These are phyloP conservation scores for Tachuris rubrigastra DNA, from an alignment of 2,113 vertebrate species.

Conservation along the genomic window DNA sequence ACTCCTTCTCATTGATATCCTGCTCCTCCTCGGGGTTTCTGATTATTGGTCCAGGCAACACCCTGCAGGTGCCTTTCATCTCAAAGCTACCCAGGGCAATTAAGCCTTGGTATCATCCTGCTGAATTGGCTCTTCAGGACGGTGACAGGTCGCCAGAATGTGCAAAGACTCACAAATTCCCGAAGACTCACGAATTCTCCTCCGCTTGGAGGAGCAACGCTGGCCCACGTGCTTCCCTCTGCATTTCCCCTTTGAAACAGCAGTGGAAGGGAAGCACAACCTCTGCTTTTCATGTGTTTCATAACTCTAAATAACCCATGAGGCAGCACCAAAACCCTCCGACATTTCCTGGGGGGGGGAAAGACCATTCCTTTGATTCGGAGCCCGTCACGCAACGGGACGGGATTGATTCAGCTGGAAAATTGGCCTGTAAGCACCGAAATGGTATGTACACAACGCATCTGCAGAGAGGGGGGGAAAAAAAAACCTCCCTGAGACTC, in stretches of 20 bases:
- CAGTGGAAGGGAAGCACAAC: background rate
- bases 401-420: background rate
- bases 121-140: background rate
- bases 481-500: background rate
- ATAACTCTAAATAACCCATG: background rate
- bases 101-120: background rate
- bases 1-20: background rate
- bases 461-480: background rate
- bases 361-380: background rate
- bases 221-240: background rate
- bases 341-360: background rate
- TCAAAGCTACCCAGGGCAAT: background rate
- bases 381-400: fast-evolving
- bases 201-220: background rate
- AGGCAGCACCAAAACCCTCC: background rate
- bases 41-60: background rate
- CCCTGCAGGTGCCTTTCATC: slow-evolving; percentile 20
- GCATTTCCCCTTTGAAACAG: background rate
- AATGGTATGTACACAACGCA: background rate
- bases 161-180: fast-evolving
- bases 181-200: too few relatives aligned
- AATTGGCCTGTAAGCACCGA: background rate
- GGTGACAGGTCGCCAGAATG: background rate
- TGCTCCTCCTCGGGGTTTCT: background rate
- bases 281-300: background rate